A percentile compares a stretch with the other conserved stretches of the same genome.
These are phyloP conservation scores for Erythrolamprus reginae DNA, from an alignment of 2,113 vertebrate genomes.

Conservation along the genomic window DNA sequence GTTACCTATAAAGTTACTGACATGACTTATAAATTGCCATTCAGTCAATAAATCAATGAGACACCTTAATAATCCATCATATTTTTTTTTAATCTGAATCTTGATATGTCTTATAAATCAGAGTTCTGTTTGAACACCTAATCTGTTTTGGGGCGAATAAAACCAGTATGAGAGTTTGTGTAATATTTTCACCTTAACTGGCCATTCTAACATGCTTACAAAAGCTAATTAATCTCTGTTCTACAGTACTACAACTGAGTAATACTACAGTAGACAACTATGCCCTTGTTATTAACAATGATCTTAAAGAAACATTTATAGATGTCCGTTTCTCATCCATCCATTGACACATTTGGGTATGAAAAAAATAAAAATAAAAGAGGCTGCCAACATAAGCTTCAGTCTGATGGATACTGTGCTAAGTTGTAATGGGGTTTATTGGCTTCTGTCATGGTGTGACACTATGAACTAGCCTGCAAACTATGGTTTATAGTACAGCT, in stretches of 20 bases:
- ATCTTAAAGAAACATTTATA: neutral
- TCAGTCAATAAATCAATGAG: slow-evolving; percentile 52
- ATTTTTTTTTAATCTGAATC: slow-evolving; percentile 35
- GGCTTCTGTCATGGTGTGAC: neutral
- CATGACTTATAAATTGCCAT: slow-evolving; percentile 58
- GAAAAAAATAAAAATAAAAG: neutral
- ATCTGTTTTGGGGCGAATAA: neutral
- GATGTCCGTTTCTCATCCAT: neutral
- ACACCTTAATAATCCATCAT: slow-evolving; percentile 49
- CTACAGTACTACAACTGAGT: neutral
- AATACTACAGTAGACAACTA: neutral
- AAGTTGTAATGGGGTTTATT: neutral
- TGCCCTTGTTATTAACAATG: neutral
- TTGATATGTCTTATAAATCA: slow-evolving; percentile 51
- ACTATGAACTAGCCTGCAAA: neutral
- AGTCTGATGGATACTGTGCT: neutral
- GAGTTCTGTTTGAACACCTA: slow-evolving; percentile 21
- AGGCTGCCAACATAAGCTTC: neutral
- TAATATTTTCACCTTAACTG: neutral
- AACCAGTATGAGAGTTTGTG: neutral
- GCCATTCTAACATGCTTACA: neutral
- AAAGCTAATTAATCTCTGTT: neutral
- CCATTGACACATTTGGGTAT: neutral
- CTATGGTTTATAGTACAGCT: neutral
- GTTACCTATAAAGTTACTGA: slow-evolving; percentile 61